Conservation (phyloP, 2,888 invertebrate genomes). For the Gryllus longicercus region DNA sequence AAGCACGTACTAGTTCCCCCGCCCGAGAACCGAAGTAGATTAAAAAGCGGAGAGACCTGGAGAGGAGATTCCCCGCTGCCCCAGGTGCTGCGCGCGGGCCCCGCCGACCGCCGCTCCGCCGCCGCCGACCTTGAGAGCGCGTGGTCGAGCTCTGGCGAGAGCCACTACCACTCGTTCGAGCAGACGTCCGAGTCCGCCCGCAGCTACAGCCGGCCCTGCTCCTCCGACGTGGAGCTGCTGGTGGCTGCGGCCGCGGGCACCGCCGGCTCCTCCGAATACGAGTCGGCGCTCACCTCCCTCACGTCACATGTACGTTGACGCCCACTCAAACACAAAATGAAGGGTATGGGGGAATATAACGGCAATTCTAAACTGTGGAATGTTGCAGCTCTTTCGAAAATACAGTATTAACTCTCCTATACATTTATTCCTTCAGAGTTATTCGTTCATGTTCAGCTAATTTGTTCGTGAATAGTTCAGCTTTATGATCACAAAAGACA, state of each 20-base stretch:
- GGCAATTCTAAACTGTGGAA: too few species aligned
- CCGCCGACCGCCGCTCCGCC: slow-evolving; percentile 65
- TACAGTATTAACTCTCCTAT: too few species aligned
- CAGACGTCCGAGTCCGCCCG: slow-evolving; percentile 60
- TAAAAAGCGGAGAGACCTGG: slow-evolving; percentile 40
- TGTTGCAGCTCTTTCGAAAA: too few species aligned
- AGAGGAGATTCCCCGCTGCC: slow-evolving; percentile 42
- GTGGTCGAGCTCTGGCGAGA: slow-evolving; percentile 84
- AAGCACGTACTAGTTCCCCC: too few species aligned
- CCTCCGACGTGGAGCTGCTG: slow-evolving; percentile 82
- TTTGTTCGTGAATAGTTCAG: too few species aligned
- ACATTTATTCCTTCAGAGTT: too few species aligned
- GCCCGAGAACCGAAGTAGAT: too few species aligned
- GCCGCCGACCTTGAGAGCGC: slow-evolving; percentile 65
- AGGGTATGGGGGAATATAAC: too few species aligned
- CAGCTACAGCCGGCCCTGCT: slow-evolving; percentile 70
- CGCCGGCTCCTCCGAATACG: slow-evolving; percentile 69
- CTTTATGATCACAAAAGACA: too few species aligned
- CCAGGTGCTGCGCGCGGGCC: background rate
- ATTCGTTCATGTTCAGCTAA: too few species aligned
- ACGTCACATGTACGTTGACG: background rate
- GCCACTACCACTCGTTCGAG: slow-evolving; percentile 85
- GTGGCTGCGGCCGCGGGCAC: slow-evolving; percentile 62
- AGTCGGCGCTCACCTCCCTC: slow-evolving; percentile 76
- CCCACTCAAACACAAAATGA: too few species aligned